phyloP scores from a whole-genome alignment of 1,140 invertebrate species.

The Apis mellifera region DNA sequence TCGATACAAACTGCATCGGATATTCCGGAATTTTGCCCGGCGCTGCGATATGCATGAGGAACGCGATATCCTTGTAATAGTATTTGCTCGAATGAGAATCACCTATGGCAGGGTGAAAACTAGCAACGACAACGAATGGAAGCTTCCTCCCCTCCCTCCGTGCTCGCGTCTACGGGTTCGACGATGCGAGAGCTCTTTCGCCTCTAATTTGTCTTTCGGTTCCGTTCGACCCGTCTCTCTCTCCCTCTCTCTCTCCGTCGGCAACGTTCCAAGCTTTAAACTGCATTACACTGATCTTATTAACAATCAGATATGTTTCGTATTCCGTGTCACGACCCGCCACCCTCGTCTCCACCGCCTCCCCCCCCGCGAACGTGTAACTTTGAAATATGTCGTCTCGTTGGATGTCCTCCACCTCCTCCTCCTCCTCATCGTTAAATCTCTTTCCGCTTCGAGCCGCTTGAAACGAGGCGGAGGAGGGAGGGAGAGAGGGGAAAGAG shows the following conservation, averaged over 20 bases:
- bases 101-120: slow-evolving; percentile 12
- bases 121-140: slow-evolving; percentile 22
- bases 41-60: slow-evolving; percentile 22
- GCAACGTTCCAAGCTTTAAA: slow-evolving; percentile 23
- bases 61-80: slow-evolving; percentile 47
- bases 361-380: background rate
- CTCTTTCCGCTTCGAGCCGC: background rate
- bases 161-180: background rate
- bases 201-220: slow-evolving; percentile 41
- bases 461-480: background rate
- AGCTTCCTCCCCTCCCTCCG: no score
- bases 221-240: no score
- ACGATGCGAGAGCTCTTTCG: slow-evolving; percentile 24
- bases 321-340: slow-evolving; percentile 1
- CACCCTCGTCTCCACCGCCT: background rate
- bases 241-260: background rate
- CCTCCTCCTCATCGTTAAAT: background rate
- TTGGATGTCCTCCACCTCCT: no score
- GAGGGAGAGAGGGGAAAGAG: fast-evolving
- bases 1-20: slow-evolving; percentile 26
- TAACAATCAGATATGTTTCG: slow-evolving; percentile 34
- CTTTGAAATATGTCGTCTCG: slow-evolving; percentile 5
- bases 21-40: slow-evolving; percentile 26
- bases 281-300: slow-evolving; percentile 38
- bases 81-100: slow-evolving; percentile 36